phyloP scores from a whole-genome alignment of 2,113 vertebrate genomes.

The Propithecus coquereli region DNA sequence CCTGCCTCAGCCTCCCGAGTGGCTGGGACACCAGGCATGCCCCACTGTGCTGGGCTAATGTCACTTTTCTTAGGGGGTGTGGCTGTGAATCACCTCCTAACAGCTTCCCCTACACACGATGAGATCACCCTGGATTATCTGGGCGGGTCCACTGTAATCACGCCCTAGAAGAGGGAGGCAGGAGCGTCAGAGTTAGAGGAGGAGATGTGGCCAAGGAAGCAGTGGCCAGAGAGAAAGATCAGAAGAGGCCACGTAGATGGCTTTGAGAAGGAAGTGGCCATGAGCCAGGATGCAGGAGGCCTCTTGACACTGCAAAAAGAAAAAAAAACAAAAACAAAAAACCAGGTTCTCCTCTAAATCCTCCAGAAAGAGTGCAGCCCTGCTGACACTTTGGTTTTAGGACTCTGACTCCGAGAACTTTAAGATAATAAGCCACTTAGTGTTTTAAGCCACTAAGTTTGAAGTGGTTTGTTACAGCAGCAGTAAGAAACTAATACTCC shows the following conservation, averaged over 20 bases:
- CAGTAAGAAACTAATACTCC: not conserved
- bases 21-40: too few relatives aligned
- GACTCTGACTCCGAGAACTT: not conserved
- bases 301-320: not conserved
- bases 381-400: not conserved
- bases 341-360: not conserved
- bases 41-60: too few relatives aligned
- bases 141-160: not conserved
- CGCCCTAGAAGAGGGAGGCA: not conserved
- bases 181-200: not conserved
- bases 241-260: not conserved
- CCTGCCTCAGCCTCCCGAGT: too few relatives aligned
- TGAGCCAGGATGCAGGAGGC: not conserved
- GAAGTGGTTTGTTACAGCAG: too few relatives aligned
- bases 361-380: not conserved
- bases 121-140: not conserved
- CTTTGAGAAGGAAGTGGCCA: not conserved
- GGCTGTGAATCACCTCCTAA: too few relatives aligned
- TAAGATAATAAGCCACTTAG: not conserved
- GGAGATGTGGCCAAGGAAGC: not conserved
- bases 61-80: too few relatives aligned
- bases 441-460: too few relatives aligned
- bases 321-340: not conserved
- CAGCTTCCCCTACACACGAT: not conserved
- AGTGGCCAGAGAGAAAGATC: not conserved